Evolutionary conservation across 2,888 invertebrate genomes (phyloP).

Genomic region (Sphaeridia pumilis): DNA sequence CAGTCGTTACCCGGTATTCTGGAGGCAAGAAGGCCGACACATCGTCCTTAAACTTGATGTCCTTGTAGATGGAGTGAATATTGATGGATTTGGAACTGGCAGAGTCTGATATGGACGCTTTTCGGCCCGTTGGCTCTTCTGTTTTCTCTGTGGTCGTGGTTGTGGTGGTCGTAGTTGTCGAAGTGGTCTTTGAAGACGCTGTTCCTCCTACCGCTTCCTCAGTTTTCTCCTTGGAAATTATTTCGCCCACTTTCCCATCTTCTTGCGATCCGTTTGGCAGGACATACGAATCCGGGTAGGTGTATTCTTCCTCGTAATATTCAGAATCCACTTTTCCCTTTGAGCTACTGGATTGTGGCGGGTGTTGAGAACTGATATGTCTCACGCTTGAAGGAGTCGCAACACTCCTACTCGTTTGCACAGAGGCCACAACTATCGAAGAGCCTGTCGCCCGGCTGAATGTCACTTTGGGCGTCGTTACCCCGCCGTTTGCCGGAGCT

Average conservation of each 20-base stretch:
- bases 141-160: slow-evolving; percentile 41
- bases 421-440: slow-evolving; percentile 63
- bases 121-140: slow-evolving; percentile 42
- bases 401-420: slow-evolving; percentile 75
- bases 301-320: slow-evolving; percentile 37
- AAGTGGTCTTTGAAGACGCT: background rate
- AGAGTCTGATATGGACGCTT: background rate
- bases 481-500: slow-evolving; percentile 43
- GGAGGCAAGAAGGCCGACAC: slow-evolving; percentile 20
- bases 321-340: slow-evolving; percentile 21
- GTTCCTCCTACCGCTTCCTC: background rate
- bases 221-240: too few relatives aligned
- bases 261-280: slow-evolving; percentile 6
- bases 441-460: slow-evolving; percentile 33
- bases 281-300: slow-evolving; percentile 36
- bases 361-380: slow-evolving; percentile 58
- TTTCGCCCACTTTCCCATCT: too few relatives aligned
- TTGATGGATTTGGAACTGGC: background rate
- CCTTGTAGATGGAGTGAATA: slow-evolving; percentile 10
- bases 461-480: slow-evolving; percentile 36
- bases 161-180: slow-evolving; percentile 3
- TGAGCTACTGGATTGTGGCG: slow-evolving; percentile 44
- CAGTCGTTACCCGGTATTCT: slow-evolving; percentile 17
- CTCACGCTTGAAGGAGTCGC: slow-evolving; percentile 41
- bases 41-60: slow-evolving; percentile 18